Evolutionary conservation across 2,888 invertebrate species (phyloP).

Genomic region (Lomographa bimaculata): DNA sequence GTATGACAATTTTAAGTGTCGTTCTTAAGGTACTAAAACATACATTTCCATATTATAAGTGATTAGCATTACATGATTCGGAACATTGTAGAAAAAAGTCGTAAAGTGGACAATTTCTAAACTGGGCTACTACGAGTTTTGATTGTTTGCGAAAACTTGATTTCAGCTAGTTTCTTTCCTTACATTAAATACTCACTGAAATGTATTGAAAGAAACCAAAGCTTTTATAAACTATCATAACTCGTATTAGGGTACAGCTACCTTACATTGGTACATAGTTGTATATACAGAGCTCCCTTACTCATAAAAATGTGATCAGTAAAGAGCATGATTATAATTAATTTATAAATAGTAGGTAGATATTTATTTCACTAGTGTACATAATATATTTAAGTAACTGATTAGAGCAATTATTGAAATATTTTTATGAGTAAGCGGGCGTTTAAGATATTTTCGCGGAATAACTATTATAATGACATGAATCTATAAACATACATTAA

Average conservation of each 20-base stretch:
- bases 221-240: too few relatives aligned
- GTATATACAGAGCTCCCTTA: slow-evolving; percentile 27
- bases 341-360: slow-evolving; percentile 23
- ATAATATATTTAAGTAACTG: slow-evolving; percentile 19
- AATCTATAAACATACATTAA: slow-evolving; percentile 6
- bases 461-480: slow-evolving; percentile 6
- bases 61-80: slow-evolving; percentile 23
- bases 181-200: too few relatives aligned
- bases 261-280: slow-evolving; percentile 17
- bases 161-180: too few relatives aligned
- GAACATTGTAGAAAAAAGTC: slow-evolving; percentile 35
- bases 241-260: too few relatives aligned
- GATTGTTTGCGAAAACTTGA: too few relatives aligned
- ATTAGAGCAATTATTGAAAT: slow-evolving; percentile 11
- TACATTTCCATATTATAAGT: slow-evolving; percentile 42
- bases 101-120: slow-evolving; percentile 30
- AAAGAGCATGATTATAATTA: slow-evolving; percentile 20
- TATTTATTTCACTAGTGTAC: slow-evolving; percentile 21
- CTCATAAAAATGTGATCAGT: slow-evolving; percentile 23
- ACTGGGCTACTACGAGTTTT: too few relatives aligned
- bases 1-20: slow-evolving; percentile 41
- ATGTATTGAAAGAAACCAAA: too few relatives aligned
- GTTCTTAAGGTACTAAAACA: slow-evolving; percentile 52
- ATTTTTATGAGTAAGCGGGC: slow-evolving; percentile 30
- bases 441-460: slow-evolving; percentile 3